Evolutionary conservation across 2,113 vertebrate species (phyloP), one percentile per base, ranked within the genome.

Genomic region (Xenopus laevis): DNA sequence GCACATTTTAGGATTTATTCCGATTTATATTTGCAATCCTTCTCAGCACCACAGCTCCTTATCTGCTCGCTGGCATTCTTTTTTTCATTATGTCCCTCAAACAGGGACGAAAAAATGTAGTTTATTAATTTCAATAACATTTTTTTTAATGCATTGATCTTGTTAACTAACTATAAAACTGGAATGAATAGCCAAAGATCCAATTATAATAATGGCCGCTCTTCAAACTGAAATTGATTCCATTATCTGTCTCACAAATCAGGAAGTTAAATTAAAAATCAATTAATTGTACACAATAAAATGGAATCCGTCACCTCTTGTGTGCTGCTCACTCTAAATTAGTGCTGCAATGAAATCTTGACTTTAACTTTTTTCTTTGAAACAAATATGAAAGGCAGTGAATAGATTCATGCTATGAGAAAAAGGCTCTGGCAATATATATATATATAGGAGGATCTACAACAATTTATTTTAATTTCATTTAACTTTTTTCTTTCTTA

Each of bases 261-360:
- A 76, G 60, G 30, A 76, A 76, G 66, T 76, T 70, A 76, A 76
- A 76, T 76, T 70, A 76, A 76, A 76, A 76, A 76, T 76, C 74
- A 76, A 76, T 76, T 76, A 76, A 76, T 76, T 70, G 74, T 66
- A 64, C 61, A 76, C 67, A 76, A 76, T 76, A 59, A 76, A 70
- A 76, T 76, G 27, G 67, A 76, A 76, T 76, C 61, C 60, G 68
- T 53, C 62, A 58, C 65, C 62, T 75, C 57, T 64, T 69, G 58
- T 76, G 58, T 63, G 74, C 59, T 70, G 58, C 62, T 63, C 59
- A 64, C 64, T 59, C 67, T 70, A 55, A 76, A 76, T 70, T 70
- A 69, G 50, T 59, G 57, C 69, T 63, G 69, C 47, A 68, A 55
- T 69, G 44, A 69, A 68, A 76, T 59, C 47, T 55, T 66, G 27